Evolutionary conservation across 2,113 vertebrate species (phyloP), one percentile per base, ranked within the genome.

Genomic region (Antechinus stuartii): DNA sequence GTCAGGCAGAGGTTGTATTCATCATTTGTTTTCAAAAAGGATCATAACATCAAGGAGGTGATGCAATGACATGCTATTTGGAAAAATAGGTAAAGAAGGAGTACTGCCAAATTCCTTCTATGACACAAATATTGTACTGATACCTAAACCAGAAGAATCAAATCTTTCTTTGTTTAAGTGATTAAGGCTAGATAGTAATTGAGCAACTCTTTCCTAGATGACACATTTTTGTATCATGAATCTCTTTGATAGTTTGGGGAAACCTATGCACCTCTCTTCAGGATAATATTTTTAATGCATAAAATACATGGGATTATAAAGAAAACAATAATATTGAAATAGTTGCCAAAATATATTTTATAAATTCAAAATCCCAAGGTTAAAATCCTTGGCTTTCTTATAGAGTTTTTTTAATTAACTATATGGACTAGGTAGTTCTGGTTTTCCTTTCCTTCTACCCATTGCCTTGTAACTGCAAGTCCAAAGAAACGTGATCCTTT

Each of bases 401-500:
- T 22, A 84, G n/a, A 16, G 4, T 8, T 84, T 76, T 84, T 84
- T 6, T 42, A 6, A 6, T 84, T 42, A 42, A 84, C n/a, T 84
- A 42, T 42, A 23, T 42, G 68, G 68, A 84, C 68, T 16, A 42
- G n/a, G 35, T 84, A 42, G 19, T 84, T 23, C n/a, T 84, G n/a
- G n/a, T 42, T 42, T 30, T n/a, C 14, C 14, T 76, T 25, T 46
- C 54, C 61, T 94, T 52, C 90, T 91, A 19, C 95, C 54, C 46
- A 57, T 50, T 84, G 10, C 76, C 30, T 8, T n/a, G 42, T 14
- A 93, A 46, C 42, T 35, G 2, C n/a, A 84, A 24, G 57, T 94
- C 54, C 42, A n/a, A 89, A 89, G 52, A 57, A 68, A 57, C 54
- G 84, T 92, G 84, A 47, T 68, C 42, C 55, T 54, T 61, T 94